phyloP scores from a whole-genome alignment of 2,888 invertebrate genomes.

The Kuschelorhynchus macadamiae region DNA sequence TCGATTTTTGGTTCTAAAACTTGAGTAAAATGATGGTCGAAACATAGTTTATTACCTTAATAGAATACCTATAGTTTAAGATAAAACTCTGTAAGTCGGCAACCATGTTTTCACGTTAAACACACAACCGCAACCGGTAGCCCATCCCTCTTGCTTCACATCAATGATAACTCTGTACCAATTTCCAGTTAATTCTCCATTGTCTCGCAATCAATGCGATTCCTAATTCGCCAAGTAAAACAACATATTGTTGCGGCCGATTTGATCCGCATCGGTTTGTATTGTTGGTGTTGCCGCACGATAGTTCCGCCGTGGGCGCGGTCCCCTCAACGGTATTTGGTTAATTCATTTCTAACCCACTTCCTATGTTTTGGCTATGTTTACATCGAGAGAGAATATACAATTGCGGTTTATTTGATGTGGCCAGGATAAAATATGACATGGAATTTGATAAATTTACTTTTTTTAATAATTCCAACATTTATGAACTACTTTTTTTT shows the following conservation, averaged over 20 bases:
- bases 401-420: too few relatives aligned
- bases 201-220: slow-evolving; percentile 11
- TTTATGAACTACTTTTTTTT: too few relatives aligned
- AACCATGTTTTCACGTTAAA: background rate
- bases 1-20: background rate
- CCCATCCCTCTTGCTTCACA: background rate
- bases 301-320: slow-evolving; percentile 38
- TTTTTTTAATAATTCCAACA: too few relatives aligned
- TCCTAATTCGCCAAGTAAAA: slow-evolving; percentile 25
- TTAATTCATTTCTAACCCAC: slow-evolving; percentile 45
- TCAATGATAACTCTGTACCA: background rate
- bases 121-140: background rate
- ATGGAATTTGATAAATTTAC: too few relatives aligned
- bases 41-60: too few relatives aligned
- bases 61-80: too few relatives aligned
- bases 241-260: slow-evolving; percentile 31
- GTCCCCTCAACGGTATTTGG: slow-evolving; percentile 37
- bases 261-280: slow-evolving; percentile 38
- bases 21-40: too few relatives aligned
- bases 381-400: background rate
- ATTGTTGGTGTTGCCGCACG: slow-evolving; percentile 36
- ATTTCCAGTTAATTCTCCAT: slow-evolving; percentile 14
- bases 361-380: slow-evolving; percentile 19
- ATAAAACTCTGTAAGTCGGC: too few relatives aligned
- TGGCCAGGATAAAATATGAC: too few relatives aligned